Base-by-base conservation (phyloP, 2,113 vertebrate species). In the Recurvirostra avosetta region DNA sequence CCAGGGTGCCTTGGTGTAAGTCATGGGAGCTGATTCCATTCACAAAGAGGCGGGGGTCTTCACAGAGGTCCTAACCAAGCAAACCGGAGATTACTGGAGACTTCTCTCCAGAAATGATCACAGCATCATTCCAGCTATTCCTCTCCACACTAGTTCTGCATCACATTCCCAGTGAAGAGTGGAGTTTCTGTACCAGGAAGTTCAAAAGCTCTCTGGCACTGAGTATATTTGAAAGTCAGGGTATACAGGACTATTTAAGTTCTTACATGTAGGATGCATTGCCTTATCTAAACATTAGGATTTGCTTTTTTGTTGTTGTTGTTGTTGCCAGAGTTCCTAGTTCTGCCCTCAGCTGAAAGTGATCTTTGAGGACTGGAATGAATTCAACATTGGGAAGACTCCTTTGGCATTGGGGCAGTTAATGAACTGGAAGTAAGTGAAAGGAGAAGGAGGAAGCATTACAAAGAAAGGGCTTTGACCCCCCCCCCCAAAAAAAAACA, bases 11-110 rank as follows among this genome's bases (percentile, higher is more conserved):
- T 94, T 99, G 99, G 92, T 98, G 98, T 94, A 99, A 97, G 93
- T 99, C 99, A 1, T 99, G 99, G 86, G 98, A 97, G 92, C 98
- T 99, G 91, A 99, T 99, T 62, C 99, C 99, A 41, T 99, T 97
- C 76, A 99, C 98, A 95, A 99, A 98, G 89, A 99, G 97, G 65
- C 29, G 97, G 5, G 99, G 99, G 1, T 98, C 97, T 62, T 98
- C 96, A 66, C 98, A 98, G 74, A 99, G 98, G 36, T 99, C 99
- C 99, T 99, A 67, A 50, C 26, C 96, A 68, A 90, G 74, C 18
- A 97, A 96, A 94, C 19, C 75, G 74, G 82, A 41, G 43, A 4
- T 71, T 53, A 85, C 41, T 92, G 53, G 38, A 62, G 32, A 43
- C 13, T 62, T 49, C 61, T 6, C 23, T 66, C 78, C 71, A 50